Conservation (phyloP, 2,888 invertebrate species). For the Timandra comae region DNA sequence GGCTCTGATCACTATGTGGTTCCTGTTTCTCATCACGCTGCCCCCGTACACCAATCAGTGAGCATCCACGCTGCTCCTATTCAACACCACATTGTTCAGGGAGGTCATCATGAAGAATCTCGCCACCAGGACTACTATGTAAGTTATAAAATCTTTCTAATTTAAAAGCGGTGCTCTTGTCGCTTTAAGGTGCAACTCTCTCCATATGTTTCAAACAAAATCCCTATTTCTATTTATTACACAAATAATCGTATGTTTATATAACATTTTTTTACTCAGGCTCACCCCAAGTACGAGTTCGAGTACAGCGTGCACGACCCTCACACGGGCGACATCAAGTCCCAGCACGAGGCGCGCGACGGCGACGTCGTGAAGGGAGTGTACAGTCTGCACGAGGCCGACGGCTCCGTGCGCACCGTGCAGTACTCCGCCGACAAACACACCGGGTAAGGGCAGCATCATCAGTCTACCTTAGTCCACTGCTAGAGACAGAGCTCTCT, state of each 20-base stretch:
- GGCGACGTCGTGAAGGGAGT: constrained; percentile 62
- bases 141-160: too few species aligned
- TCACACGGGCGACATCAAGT: constrained; percentile 63
- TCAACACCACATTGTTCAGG: constrained; percentile 19
- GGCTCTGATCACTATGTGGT: constrained; percentile 24
- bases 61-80: constrained; percentile 28
- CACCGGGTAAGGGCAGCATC: constrained; percentile 34
- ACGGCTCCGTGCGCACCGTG: constrained; percentile 55
- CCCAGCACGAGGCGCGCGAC: constrained; percentile 53
- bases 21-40: constrained; percentile 24
- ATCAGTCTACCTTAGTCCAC: too few species aligned
- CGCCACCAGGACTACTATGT: constrained; percentile 45
- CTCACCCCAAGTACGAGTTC: constrained; percentile 62
- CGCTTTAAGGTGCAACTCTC: too few species aligned
- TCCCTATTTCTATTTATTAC: too few species aligned
- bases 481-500: too few species aligned
- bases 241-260: too few species aligned
- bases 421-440: constrained; percentile 59
- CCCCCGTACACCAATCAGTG: constrained; percentile 28
- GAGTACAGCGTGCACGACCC: constrained; percentile 61
- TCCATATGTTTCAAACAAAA: too few species aligned
- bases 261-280: constrained; percentile 12
- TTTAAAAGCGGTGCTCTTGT: too few species aligned
- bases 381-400: constrained; percentile 53
- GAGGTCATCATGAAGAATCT: constrained; percentile 21